Evolutionary conservation across 2,113 vertebrate genomes (phyloP).

Genomic region (Crocuta crocuta): DNA sequence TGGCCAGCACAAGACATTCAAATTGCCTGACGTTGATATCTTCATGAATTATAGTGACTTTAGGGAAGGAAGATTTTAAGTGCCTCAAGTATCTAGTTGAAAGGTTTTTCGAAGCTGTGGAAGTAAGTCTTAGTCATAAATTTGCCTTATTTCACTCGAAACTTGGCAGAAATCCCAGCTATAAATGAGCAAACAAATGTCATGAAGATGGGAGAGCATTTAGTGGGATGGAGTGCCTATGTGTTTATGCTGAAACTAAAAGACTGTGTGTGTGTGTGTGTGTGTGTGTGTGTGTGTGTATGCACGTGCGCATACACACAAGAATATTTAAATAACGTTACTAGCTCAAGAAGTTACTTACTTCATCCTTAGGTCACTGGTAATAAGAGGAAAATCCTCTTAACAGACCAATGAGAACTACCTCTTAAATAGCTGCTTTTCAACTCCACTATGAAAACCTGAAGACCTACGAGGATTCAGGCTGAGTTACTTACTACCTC

Average conservation of each 20-base stretch:
- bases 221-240: neutral
- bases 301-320: neutral
- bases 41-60: conserved; percentile 37
- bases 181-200: conserved; percentile 51
- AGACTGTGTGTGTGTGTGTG: neutral
- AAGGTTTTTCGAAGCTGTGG: conserved; percentile 51
- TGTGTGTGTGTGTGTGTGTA: neutral
- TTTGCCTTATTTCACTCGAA: conserved; percentile 43
- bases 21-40: conserved; percentile 21
- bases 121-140: conserved; percentile 62
- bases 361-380: neutral
- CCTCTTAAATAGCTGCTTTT: conserved; percentile 16
- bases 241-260: conserved; percentile 27
- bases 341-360: neutral
- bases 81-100: conserved; percentile 49
- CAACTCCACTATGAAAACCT: neutral
- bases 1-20: conserved; percentile 42
- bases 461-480: neutral
- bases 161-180: conserved; percentile 60
- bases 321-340: conserved; percentile 17
- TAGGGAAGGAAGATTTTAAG: conserved; percentile 10
- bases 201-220: conserved; percentile 14
- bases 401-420: neutral
- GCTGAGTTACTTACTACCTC: conserved; percentile 37
- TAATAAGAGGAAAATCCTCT: neutral